Evolutionary conservation across 2,888 invertebrate species (phyloP).

Genomic region (Theodoxus fluviatilis): DNA sequence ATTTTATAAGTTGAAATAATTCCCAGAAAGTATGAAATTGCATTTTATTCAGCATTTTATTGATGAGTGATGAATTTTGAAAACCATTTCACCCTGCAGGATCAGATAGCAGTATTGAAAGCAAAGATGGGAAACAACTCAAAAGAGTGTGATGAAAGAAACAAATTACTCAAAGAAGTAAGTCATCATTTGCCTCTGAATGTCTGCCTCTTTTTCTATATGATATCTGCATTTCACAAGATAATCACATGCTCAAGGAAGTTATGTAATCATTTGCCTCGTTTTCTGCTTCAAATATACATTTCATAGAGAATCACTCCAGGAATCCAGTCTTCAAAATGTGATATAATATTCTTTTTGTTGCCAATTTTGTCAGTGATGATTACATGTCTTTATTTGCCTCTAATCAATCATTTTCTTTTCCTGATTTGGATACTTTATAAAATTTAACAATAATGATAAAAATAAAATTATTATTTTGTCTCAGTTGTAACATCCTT

Average conservation of each 20-base stretch:
- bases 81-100: too few species aligned
- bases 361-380: too few species aligned
- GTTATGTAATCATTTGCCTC: too few species aligned
- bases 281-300: background rate
- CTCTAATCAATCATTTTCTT: too few species aligned
- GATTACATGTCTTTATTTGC: too few species aligned
- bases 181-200: conserved; percentile 21
- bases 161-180: conserved; percentile 62
- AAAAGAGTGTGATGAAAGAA: conserved; percentile 64
- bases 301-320: background rate
- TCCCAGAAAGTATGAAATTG: too few species aligned
- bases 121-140: conserved; percentile 61
- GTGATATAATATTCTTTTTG: conserved; percentile 9
- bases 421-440: background rate
- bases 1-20: too few species aligned
- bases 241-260: background rate
- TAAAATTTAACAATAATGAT: background rate
- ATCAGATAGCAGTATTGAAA: conserved; percentile 61
- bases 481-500: too few species aligned
- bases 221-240: background rate
- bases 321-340: background rate
- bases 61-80: too few species aligned
- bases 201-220: background rate
- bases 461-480: background rate
- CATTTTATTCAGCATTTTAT: too few species aligned